Evolutionary conservation across 2,888 invertebrate genomes (phyloP).

Genomic region (Habrosyne pyritoides): DNA sequence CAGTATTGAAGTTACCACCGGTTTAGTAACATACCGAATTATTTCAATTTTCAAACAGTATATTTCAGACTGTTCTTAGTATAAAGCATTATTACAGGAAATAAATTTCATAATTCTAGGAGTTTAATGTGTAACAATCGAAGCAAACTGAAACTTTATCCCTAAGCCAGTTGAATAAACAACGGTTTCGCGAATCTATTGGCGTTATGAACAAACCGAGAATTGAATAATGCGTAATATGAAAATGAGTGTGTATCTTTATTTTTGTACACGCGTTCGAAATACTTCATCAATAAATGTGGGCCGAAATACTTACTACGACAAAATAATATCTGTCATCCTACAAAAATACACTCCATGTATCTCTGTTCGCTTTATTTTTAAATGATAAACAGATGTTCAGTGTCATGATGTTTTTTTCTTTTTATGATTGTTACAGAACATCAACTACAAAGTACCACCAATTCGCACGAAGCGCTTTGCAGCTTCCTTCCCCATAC

Average conservation of each 20-base stretch:
- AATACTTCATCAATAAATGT: not conserved
- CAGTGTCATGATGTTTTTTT: not conserved
- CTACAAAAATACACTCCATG: not conserved
- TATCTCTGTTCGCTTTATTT: not conserved
- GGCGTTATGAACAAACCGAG: not conserved
- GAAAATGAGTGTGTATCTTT: not conserved
- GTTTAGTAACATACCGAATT: not conserved
- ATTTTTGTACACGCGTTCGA: not conserved
- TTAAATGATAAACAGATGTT: not conserved
- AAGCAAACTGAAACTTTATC: not conserved
- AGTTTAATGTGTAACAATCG: not conserved
- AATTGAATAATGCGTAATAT: not conserved
- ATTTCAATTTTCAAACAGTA: not conserved
- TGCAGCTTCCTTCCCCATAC: too few species aligned
- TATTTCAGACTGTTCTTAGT: not conserved
- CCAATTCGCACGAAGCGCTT: too few species aligned
- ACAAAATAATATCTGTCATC: not conserved
- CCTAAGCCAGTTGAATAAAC: not conserved
- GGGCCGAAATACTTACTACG: not conserved
- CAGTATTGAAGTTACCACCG: too few species aligned
- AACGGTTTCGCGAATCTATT: not conserved
- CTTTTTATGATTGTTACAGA: not conserved
- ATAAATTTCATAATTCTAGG: not conserved
- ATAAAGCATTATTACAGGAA: not conserved
- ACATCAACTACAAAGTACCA: too few species aligned